Conservation (phyloP, 2,888 invertebrate species). For the Patella pellucida region DNA sequence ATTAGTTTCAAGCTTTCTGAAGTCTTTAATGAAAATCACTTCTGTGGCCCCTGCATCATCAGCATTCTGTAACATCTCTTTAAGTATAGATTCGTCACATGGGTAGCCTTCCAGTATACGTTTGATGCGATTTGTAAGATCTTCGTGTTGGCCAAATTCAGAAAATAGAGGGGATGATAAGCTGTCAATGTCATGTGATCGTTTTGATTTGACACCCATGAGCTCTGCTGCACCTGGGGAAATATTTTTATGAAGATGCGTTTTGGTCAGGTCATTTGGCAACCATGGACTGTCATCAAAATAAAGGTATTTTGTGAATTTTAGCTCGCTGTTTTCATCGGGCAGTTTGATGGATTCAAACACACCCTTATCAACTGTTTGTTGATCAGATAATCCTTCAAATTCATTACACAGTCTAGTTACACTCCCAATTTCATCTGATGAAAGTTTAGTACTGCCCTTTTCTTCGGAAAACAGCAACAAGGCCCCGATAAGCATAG, state of each 20-base stretch:
- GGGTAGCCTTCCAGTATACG: conserved; percentile 60
- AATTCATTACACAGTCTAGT: not conserved
- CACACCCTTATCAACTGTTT: not conserved
- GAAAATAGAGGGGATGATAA: conserved; percentile 29
- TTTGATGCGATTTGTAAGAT: conserved; percentile 57
- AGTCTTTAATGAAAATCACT: conserved; percentile 62
- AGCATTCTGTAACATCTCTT: conserved; percentile 66
- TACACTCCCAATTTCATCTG: not conserved
- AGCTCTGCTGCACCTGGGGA: conserved; percentile 45
- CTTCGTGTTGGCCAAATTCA: conserved; percentile 65
- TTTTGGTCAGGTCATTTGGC: conserved; percentile 36
- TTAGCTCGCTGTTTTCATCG: conserved; percentile 16
- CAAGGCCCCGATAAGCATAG: not conserved
- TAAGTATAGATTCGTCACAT: conserved; percentile 59
- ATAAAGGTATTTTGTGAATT: conserved; percentile 36
- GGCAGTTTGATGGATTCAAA: conserved; percentile 15
- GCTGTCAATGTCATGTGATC: conserved; percentile 20
- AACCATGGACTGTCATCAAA: conserved; percentile 45
- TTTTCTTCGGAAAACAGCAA: not conserved
- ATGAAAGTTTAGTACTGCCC: not conserved
- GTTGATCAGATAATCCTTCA: not conserved
- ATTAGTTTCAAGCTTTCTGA: conserved; percentile 35
- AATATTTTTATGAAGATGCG: conserved; percentile 36
- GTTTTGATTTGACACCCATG: conserved; percentile 38
- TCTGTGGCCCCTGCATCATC: conserved; percentile 65